These are phyloP conservation scores for Chrysotoxum bicinctum DNA, from an alignment of 2,888 invertebrate genomes.

Conservation along the genomic window DNA sequence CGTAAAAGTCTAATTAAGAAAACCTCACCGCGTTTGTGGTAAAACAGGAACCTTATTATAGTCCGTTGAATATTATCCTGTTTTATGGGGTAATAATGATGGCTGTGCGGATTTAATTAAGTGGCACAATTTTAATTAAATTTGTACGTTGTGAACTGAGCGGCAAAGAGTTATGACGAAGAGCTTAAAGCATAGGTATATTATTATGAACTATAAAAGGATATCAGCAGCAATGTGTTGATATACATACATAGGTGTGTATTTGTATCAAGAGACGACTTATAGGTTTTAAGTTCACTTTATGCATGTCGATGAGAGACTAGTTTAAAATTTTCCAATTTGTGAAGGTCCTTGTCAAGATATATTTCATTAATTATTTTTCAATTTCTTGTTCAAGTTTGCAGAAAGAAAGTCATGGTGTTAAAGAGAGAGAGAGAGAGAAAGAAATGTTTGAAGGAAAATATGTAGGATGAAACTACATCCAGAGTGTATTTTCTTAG, in stretches of 20 bases:
- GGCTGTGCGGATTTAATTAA: conserved; percentile 68
- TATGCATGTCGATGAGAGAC: not conserved
- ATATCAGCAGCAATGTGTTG: not conserved
- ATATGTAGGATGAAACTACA: not conserved
- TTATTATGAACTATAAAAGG: conserved; percentile 5
- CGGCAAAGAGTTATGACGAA: conserved; percentile 34
- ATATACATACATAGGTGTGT: not conserved
- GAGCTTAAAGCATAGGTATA: conserved; percentile 40
- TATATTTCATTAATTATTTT: conserved; percentile 18
- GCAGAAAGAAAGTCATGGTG: not conserved
- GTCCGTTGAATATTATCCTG: conserved; percentile 60
- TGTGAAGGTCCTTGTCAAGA: conserved; percentile 2
- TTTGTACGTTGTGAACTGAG: conserved; percentile 41
- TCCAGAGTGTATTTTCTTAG: not conserved
- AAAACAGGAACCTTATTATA: conserved; percentile 68
- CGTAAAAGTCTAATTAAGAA: conserved; percentile 64
- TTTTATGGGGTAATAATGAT: conserved; percentile 68
- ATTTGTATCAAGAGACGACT: not conserved
- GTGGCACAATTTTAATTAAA: conserved; percentile 71
- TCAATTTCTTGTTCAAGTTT: not conserved
- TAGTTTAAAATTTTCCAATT: conserved; percentile 7
- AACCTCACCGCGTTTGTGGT: conserved; percentile 64
- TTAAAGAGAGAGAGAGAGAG: not conserved
- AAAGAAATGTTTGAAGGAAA: not conserved
- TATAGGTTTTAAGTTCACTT: not conserved